Evolutionary conservation across 2,888 invertebrate genomes (phyloP).

Genomic region (Mylabris sibirica): DNA sequence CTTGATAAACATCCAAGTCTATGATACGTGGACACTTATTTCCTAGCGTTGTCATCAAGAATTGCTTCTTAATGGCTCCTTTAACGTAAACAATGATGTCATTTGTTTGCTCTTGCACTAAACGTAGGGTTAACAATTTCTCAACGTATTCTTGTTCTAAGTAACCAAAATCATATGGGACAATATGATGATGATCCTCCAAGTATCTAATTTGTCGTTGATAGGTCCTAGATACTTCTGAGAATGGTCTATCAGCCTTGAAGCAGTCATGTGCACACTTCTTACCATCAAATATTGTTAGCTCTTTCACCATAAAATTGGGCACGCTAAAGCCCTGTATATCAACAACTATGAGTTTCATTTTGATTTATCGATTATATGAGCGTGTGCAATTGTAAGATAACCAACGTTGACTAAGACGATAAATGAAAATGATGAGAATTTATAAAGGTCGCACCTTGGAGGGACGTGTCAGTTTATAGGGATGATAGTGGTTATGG

Average conservation of each 20-base stretch:
- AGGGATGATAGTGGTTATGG: too few relatives aligned
- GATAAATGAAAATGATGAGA: background rate
- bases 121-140: background rate
- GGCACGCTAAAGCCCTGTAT: background rate
- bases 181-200: background rate
- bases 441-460: background rate
- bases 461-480: too few relatives aligned
- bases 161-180: background rate
- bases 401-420: background rate
- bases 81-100: background rate
- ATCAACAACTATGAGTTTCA: background rate
- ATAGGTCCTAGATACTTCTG: background rate
- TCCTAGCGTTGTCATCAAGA: background rate
- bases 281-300: background rate
- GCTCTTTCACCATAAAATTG: background rate
- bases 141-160: background rate
- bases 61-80: background rate
- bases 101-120: background rate
- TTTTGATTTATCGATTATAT: background rate
- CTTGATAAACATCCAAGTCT: background rate
- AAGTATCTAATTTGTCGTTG: background rate
- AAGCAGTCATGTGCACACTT: background rate
- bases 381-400: background rate
- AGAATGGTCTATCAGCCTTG: background rate
- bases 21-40: background rate